Percentiles rank a stretch among this genome's conserved stretches.
Evolutionary conservation across 2,888 invertebrate genomes (phyloP).

Genomic region (Euphydryas editha): DNA sequence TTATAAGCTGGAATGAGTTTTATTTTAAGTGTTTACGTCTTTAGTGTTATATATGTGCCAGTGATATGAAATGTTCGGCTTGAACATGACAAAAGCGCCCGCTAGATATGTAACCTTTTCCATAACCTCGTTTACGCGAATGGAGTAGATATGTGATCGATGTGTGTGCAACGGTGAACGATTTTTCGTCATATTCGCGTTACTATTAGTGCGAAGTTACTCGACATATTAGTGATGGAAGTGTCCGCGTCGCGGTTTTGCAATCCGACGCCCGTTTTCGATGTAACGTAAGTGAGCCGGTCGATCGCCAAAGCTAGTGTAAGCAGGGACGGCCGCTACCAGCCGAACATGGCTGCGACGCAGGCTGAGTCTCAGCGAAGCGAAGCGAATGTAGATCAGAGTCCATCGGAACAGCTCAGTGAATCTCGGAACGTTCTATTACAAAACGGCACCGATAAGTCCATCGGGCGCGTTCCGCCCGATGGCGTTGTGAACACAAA

Average conservation of each 20-base stretch:
- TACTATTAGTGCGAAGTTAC: constrained; percentile 74
- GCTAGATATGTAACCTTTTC: constrained; percentile 87
- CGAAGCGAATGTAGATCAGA: constrained; percentile 88
- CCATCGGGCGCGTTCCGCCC: constrained; percentile 86
- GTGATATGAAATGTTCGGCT: constrained; percentile 80
- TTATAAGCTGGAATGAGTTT: constrained; percentile 70
- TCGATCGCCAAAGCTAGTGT: constrained; percentile 85
- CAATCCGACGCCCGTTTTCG: constrained; percentile 82
- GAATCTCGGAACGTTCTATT: constrained; percentile 87
- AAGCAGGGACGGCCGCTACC: constrained; percentile 82
- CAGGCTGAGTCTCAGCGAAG: constrained; percentile 92
- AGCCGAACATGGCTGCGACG: constrained; percentile 92
- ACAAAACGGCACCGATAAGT: constrained; percentile 91
- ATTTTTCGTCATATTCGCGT: constrained; percentile 81
- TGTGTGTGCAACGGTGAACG: constrained; percentile 89
- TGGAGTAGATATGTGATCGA: constrained; percentile 90
- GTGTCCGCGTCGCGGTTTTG: constrained; percentile 82
- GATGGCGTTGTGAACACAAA: constrained; percentile 86
- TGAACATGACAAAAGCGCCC: constrained; percentile 82
- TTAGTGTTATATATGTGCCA: constrained; percentile 72
- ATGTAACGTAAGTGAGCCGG: constrained; percentile 84
- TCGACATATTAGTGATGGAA: constrained; percentile 81
- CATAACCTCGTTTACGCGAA: constrained; percentile 91
- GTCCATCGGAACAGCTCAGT: constrained; percentile 86
- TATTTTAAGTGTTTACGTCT: constrained; percentile 64